phyloP scores from a whole-genome alignment of 2,888 invertebrate species.

The Lacanobia wlatinum region DNA sequence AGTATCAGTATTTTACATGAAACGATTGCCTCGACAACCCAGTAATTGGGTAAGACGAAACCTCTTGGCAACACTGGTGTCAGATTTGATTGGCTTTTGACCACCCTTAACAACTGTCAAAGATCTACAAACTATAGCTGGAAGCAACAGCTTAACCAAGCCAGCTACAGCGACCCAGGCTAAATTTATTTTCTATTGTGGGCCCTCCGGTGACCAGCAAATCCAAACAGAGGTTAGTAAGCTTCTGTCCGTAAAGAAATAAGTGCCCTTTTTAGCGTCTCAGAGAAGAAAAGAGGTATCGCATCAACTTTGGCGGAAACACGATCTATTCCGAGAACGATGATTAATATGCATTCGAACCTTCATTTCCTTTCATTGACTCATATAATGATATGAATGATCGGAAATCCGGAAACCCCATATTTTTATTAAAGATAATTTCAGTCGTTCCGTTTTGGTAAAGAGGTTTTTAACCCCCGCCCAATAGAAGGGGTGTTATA shows the following conservation, averaged over 20 bases:
- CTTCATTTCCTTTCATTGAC: slow-evolving; percentile 35
- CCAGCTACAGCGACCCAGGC: no score
- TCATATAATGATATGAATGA: slow-evolving; percentile 45
- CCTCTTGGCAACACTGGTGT: no score
- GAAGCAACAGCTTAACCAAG: no score
- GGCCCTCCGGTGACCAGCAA: background rate
- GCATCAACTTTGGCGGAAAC: slow-evolving; percentile 23
- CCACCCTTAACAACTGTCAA: no score
- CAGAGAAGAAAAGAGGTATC: background rate
- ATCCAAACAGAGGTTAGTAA: background rate
- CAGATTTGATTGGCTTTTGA: no score
- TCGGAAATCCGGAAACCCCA: slow-evolving; percentile 46
- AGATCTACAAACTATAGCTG: no score
- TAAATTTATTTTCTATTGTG: no score
- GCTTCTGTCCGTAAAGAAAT: background rate
- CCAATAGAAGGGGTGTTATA: no score
- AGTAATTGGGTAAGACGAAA: no score
- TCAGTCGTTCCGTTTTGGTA: slow-evolving; percentile 4
- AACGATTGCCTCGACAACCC: no score
- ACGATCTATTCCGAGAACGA: slow-evolving; percentile 28
- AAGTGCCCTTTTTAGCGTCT: background rate
- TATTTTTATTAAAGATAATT: slow-evolving; percentile 11
- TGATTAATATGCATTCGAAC: slow-evolving; percentile 42
- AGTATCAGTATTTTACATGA: no score
- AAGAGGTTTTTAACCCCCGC: background rate